Evolutionary conservation across 2,797 vertebrate genomes (phyloP), one percentile per base, ranked within the genome.

Genomic region (Ctenosaura bakeri): DNA sequence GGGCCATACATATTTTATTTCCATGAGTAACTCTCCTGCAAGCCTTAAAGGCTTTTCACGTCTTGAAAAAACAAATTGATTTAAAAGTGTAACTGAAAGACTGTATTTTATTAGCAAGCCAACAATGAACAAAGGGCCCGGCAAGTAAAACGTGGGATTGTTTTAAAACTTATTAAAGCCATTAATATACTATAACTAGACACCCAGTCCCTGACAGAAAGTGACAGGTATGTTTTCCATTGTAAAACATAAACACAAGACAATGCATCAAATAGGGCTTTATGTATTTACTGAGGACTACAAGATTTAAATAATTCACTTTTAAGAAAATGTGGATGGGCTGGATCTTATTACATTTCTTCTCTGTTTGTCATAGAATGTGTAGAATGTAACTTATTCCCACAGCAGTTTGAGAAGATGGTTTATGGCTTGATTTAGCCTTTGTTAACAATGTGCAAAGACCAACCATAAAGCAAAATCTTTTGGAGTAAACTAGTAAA

Each of bases 371-470:
- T 83, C 86, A 89, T 91, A 74, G 89, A 69, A 85, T 95, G 64
- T 87, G 62, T 85, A 91, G 92, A 92, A 80, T 0, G 0, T 78
- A 82, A 89, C 89, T 74, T 69, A 89, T 94, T 95, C 90, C 95
- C 26, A 2, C 88, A 96, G 91, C 90, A 94, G 81, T 86, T 93
- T 90, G 90, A 88, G 93, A 94, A 85, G 74, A 90, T 69, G 69
- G 54, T 92, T 95, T 88, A 83, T 91, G 88, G 82, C 14, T 93
- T 92, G 92, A 86, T 94, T 92, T 18, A 90, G 81, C 92, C 84
- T 95, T 96, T 96, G 93, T 94, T 96, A 97, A 95, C 77, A 91
- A 87, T 0, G 50, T 95, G 92, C 52, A 94, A 96, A 96, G 91
- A 95, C 91, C 54, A 92, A 73, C 79, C 54, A 54, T 93, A 96